Base-by-base conservation (phyloP, 2,797 vertebrate species). In the Bradypodion ventrale region DNA sequence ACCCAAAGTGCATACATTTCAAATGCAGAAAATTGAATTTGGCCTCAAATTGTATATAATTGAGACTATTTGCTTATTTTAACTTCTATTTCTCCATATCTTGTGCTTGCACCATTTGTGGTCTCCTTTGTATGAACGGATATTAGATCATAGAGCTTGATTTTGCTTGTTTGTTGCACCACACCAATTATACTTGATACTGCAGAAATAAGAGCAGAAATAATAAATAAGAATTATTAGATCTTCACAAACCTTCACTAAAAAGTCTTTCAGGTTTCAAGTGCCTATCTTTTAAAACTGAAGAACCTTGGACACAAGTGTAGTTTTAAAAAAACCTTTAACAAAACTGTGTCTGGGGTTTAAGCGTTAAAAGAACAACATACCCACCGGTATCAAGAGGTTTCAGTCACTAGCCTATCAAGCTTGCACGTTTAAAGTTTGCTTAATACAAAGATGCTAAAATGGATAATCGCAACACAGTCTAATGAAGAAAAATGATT, bases 401-500 rank as follows among this genome's bases (percentile, higher is more conserved):
- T 75, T 91, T 69, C 62, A 0, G 0, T 75, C 82, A n/a, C 62
- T 35, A 2, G 27, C 29, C 29, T 60, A 79, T 40, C 7, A 1
- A 2, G 4, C 16, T 2, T 1, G 29, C 80, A 1, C 3, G 78
- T 35, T 2, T 2, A 74, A 78, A 42, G 74, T 52, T 78, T 81
- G 74, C 66, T 91, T 85, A 77, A 40, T 52, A 15, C 23, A 70
- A 66, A 29, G 5, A 32, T 1, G 3, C 62, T 25, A 65, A 40
- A 85, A 44, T 1, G 19, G 91, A 62, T 83, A 78, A 82, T 84
- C 32, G 86, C 83, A 84, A 37, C 37, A 23, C 46, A 19, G 21
- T 46, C 83, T 93, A 88, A 92, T 89, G 91, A 94, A 91, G 93
- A 94, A 89, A 91, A 94, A 94, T 2, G 16, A 87, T 86, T 88